A percentile compares a stretch with the other conserved stretches of the same genome.
phyloP scores from a whole-genome alignment of 2,888 invertebrate genomes.

The Eretmocerus hayati region DNA sequence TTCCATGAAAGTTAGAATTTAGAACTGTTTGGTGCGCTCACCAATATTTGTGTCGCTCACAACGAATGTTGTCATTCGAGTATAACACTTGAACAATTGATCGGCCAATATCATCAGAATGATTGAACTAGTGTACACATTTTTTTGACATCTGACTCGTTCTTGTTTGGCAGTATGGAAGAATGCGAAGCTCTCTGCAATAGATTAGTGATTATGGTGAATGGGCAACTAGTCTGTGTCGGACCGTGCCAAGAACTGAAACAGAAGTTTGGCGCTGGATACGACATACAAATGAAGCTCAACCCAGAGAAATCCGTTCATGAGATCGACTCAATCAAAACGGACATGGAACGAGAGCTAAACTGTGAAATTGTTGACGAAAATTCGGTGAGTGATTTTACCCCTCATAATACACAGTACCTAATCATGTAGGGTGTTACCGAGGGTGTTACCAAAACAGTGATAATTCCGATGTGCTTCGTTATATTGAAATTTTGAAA shows the following conservation, averaged over 20 bases:
- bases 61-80: too few species aligned
- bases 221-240: slow-evolving; percentile 65
- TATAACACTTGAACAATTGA: too few species aligned
- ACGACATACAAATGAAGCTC: slow-evolving; percentile 54
- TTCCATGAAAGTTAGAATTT: too few species aligned
- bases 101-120: too few species aligned
- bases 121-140: too few species aligned
- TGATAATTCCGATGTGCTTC: too few species aligned
- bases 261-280: slow-evolving; percentile 63
- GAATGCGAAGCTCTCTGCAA: slow-evolving; percentile 79
- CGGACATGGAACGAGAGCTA: slow-evolving; percentile 51
- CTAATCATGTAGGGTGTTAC: too few species aligned
- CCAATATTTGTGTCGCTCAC: too few species aligned
- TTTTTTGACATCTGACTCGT: too few species aligned
- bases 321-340: slow-evolving; percentile 47
- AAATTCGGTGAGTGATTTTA: slow-evolving; percentile 51
- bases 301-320: slow-evolving; percentile 29
- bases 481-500: too few species aligned
- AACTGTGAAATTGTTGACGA: slow-evolving; percentile 62
- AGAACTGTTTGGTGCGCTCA: too few species aligned
- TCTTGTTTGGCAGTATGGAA: slow-evolving; percentile 63
- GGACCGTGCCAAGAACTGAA: slow-evolving; percentile 69
- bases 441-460: background rate
- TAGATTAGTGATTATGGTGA: slow-evolving; percentile 70
- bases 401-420: too few species aligned